Evolutionary conservation across 2,113 vertebrate genomes (phyloP).

Genomic region (Microcebus murinus): DNA sequence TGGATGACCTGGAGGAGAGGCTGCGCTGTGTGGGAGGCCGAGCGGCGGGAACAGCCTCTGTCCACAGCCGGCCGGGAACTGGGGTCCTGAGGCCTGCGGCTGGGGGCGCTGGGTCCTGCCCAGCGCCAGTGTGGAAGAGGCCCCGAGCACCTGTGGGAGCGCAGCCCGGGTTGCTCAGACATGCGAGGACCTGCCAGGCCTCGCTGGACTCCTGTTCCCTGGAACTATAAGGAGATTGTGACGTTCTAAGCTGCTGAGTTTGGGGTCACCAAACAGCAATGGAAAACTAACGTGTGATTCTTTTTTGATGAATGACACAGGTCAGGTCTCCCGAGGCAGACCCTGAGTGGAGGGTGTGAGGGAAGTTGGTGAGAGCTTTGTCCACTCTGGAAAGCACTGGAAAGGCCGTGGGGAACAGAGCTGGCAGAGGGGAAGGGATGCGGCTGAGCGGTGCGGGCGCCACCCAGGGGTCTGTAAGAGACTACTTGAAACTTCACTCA

Average conservation of each 20-base stretch:
- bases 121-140: rapidly evolving
- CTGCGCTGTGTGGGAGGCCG: not conserved
- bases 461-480: not conserved
- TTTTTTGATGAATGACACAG: not conserved
- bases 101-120: rapidly evolving
- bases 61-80: not conserved
- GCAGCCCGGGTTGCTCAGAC: too few species aligned
- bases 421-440: not conserved
- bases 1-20: not conserved
- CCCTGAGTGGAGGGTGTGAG: not conserved
- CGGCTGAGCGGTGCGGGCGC: not conserved
- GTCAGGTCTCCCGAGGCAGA: not conserved
- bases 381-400: not conserved
- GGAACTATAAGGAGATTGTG: not conserved
- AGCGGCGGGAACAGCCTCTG: not conserved
- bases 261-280: not conserved
- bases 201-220: too few species aligned
- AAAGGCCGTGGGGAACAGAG: not conserved
- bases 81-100: not conserved
- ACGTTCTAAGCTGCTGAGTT: not conserved
- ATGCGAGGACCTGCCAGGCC: rapidly evolving
- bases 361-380: not conserved
- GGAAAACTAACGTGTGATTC: not conserved
- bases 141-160: not conserved
- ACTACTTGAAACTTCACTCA: rapidly evolving